These are phyloP conservation scores for Amorpha juglandis DNA, from an alignment of 2,888 invertebrate genomes.

Conservation along the genomic window DNA sequence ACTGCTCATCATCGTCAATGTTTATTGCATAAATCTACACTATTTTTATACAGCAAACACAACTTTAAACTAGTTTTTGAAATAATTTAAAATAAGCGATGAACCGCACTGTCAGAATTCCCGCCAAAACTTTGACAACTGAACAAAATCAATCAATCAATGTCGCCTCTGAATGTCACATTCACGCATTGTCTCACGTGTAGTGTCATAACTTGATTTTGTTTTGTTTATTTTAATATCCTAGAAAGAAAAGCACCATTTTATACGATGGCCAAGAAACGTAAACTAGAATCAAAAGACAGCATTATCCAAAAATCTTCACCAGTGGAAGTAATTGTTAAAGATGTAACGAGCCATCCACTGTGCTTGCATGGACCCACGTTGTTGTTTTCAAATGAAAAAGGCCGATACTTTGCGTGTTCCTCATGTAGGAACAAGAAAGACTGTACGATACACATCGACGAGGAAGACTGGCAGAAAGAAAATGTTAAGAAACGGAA, in stretches of 20 bases:
- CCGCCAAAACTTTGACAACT: too few relatives aligned
- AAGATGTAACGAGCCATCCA: conserved; percentile 86
- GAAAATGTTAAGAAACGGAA: conserved; percentile 75
- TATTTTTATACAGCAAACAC: too few relatives aligned
- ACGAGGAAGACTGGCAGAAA: conserved; percentile 80
- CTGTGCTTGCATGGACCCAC: conserved; percentile 91
- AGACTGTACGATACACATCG: conserved; percentile 88
- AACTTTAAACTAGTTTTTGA: too few relatives aligned
- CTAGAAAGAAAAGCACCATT: conserved; percentile 30
- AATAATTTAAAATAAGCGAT: too few relatives aligned
- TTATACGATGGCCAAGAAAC: conserved; percentile 65
- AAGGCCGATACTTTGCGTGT: conserved; percentile 90
- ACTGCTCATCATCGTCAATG: too few relatives aligned
- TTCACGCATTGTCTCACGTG: background rate
- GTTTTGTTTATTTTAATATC: background rate
- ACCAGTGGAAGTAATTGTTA: conserved; percentile 80
- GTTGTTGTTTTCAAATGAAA: conserved; percentile 86
- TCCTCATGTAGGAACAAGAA: conserved; percentile 92
- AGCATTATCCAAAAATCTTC: conserved; percentile 45
- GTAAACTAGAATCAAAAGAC: conserved; percentile 54
- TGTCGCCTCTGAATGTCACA: background rate
- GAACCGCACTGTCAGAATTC: too few relatives aligned
- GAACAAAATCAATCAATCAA: too few relatives aligned
- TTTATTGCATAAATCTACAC: too few relatives aligned
- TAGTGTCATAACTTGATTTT: background rate